Conservation (phyloP, 2,888 invertebrate species). For the Thera britannica region DNA sequence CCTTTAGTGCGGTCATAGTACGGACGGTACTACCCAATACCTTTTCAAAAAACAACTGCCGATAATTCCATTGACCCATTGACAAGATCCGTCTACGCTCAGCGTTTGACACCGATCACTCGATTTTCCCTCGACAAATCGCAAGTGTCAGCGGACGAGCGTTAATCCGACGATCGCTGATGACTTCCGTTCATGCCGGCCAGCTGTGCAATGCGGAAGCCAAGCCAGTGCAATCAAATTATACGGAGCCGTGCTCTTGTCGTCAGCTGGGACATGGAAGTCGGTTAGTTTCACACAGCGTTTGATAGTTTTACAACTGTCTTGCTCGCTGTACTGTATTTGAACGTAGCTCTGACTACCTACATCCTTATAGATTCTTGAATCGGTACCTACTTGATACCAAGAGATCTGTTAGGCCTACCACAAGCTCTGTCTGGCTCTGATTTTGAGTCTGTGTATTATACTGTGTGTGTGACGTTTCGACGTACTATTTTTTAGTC, state of each 20-base stretch:
- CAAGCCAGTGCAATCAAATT: slow-evolving; percentile 16
- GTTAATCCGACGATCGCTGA: slow-evolving; percentile 21
- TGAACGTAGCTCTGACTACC: no score
- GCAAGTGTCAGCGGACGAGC: slow-evolving; percentile 30
- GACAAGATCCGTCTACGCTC: slow-evolving; percentile 11
- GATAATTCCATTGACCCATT: slow-evolving; percentile 4
- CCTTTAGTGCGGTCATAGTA: no score
- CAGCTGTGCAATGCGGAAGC: slow-evolving; percentile 12
- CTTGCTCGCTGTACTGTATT: no score
- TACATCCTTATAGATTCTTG: no score
- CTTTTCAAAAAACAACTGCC: background rate
- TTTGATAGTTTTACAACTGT: no score
- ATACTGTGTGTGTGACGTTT: no score
- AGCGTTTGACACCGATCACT: slow-evolving; percentile 19
- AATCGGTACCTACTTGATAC: no score
- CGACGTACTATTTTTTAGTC: no score
- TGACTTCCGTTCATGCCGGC: slow-evolving; percentile 27
- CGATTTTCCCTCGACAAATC: slow-evolving; percentile 25
- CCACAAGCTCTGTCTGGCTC: no score
- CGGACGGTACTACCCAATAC: background rate
- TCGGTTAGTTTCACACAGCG: background rate
- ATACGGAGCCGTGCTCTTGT: slow-evolving; percentile 9
- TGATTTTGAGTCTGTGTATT: no score
- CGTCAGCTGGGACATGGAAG: background rate
- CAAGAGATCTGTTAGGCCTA: no score